Conservation (phyloP, 2,888 invertebrate genomes). For the Chalcosyrphus nemorum region DNA sequence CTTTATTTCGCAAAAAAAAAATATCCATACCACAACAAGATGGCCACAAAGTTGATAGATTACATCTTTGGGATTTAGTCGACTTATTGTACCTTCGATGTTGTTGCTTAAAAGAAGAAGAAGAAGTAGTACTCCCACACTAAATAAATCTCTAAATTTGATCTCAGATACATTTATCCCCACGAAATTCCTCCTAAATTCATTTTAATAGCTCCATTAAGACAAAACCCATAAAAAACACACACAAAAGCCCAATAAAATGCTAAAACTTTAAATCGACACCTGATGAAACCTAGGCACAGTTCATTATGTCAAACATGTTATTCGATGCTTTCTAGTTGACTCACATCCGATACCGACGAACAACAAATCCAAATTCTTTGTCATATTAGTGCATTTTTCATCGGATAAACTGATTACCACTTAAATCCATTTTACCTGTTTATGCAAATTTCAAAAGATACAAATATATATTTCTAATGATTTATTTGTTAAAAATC, state of each 20-base stretch:
- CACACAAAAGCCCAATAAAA: background rate
- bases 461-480: background rate
- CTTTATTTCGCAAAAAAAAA: background rate
- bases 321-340: background rate
- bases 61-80: background rate
- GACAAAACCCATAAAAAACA: background rate
- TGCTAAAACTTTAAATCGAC: background rate
- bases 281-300: background rate
- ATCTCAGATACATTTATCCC: background rate
- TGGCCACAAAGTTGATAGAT: background rate
- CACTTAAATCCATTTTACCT: background rate
- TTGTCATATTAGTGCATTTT: background rate
- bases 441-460: background rate
- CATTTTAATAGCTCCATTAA: conserved; percentile 4
- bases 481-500: background rate
- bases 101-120: background rate
- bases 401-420: background rate
- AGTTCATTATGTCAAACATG: background rate
- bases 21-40: background rate
- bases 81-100: background rate
- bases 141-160: background rate
- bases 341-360: background rate
- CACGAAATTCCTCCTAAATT: conserved; percentile 2
- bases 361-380: background rate
- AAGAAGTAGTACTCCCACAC: background rate